phyloP scores from a whole-genome alignment of 2,888 invertebrate genomes.

The Rotaria macrura region DNA sequence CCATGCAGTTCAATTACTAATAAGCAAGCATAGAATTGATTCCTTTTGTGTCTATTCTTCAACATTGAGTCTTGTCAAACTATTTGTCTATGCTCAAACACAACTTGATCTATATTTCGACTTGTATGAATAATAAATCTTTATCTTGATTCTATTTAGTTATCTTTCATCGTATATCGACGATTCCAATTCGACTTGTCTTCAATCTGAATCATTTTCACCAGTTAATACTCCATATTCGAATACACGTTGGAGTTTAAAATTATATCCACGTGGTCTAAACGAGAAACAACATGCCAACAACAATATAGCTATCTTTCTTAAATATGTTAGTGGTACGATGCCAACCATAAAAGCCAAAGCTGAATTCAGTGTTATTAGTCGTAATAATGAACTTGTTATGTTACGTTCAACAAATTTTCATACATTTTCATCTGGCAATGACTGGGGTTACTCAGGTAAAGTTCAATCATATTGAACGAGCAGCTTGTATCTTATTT shows the following conservation, averaged over 20 bases:
- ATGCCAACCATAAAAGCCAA: conserved; percentile 3
- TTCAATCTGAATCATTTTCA: conserved; percentile 14
- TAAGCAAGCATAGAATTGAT: too few species aligned
- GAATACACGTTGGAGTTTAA: conserved; percentile 13
- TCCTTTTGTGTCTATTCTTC: too few species aligned
- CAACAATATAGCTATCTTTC: conserved; percentile 10
- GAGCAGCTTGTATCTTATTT: too few species aligned
- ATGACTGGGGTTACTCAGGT: conserved; percentile 16
- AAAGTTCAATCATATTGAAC: too few species aligned
- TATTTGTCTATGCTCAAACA: too few species aligned
- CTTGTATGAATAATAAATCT: too few species aligned
- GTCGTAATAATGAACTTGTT: conserved; percentile 20
- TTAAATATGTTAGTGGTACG: conserved; percentile 7
- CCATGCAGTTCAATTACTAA: too few species aligned
- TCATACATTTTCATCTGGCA: conserved; percentile 2
- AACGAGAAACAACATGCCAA: conserved; percentile 16
- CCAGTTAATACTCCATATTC: conserved; percentile 13
- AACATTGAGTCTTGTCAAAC: too few species aligned
- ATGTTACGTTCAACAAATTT: conserved; percentile 21
- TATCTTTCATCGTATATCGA: conserved; percentile 11
- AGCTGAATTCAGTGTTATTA: conserved; percentile 3
- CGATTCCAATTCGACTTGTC: not conserved
- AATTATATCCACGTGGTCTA: conserved; percentile 17
- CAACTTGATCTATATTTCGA: too few species aligned
- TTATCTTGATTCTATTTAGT: not conserved